These are phyloP conservation scores for Rhamnusium bicolor DNA, from an alignment of 2,888 invertebrate species.

Conservation along the genomic window DNA sequence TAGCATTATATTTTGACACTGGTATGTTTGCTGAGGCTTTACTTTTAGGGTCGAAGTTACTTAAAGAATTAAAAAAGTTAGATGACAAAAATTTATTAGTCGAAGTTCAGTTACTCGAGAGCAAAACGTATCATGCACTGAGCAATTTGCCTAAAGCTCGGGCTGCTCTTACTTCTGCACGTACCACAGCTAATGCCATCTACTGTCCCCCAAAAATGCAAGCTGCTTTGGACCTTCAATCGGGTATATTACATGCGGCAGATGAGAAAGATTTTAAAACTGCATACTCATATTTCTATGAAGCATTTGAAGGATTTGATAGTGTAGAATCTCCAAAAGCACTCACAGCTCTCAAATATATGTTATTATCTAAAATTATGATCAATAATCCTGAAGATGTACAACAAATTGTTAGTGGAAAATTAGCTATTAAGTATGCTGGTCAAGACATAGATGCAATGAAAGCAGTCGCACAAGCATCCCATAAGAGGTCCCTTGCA, in stretches of 20 bases:
- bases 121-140: conserved; percentile 98
- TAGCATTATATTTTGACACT: conserved; percentile 95
- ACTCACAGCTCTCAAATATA: conserved; percentile 96
- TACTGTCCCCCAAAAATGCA: conserved; percentile 99
- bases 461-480: conserved; percentile 96
- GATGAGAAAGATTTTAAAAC: conserved; percentile 99
- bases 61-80: conserved; percentile 97
- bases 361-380: conserved; percentile 99
- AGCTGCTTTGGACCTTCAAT: conserved; percentile 96
- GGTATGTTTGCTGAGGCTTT: conserved; percentile 91
- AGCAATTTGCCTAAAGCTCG: conserved; percentile 97
- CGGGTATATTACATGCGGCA: conserved; percentile 99
- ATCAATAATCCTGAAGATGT: conserved; percentile 97
- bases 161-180: conserved; percentile 96
- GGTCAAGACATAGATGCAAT: conserved; percentile 98
- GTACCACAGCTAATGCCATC: conserved; percentile 99
- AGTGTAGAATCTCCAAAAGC: conserved; percentile 95
- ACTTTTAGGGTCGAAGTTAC: conserved; percentile 86
- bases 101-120: conserved; percentile 97
- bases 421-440: conserved; percentile 96
- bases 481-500: conserved; percentile 95
- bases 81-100: conserved; percentile 99
- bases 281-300: conserved; percentile 99
- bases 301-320: conserved; percentile 99
- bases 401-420: conserved; percentile 94